phyloP scores from a whole-genome alignment of 2,888 invertebrate genomes.

The Entomobrya multifasciata region DNA sequence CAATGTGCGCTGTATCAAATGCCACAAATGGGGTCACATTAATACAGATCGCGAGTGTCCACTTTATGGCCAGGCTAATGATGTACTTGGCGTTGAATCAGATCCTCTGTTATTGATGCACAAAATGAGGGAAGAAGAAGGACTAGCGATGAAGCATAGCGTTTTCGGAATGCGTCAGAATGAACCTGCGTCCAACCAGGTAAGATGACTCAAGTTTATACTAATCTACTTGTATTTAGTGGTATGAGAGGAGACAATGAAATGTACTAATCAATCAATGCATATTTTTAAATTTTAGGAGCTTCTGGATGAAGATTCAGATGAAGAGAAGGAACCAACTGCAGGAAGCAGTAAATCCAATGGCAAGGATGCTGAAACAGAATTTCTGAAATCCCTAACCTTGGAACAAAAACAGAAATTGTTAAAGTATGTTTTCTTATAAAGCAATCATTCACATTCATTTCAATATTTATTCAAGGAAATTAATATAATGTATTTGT shows the following conservation, averaged over 20 bases:
- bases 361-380: constrained; percentile 83
- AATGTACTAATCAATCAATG: no score
- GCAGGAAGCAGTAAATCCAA: constrained; percentile 62
- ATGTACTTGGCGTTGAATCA: constrained; percentile 83
- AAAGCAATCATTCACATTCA: background rate
- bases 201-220: constrained; percentile 38
- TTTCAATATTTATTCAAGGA: no score
- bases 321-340: constrained; percentile 82
- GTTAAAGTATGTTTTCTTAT: constrained; percentile 85
- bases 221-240: constrained; percentile 29
- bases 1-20: constrained; percentile 99
- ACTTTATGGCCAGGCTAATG: constrained; percentile 89
- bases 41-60: constrained; percentile 99
- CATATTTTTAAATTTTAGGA: constrained; percentile 66
- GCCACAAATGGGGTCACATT: constrained; percentile 99
- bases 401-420: constrained; percentile 95
- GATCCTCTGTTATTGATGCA: constrained; percentile 89
- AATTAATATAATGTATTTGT: background rate
- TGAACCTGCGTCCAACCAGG: constrained; percentile 81
- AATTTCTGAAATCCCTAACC: constrained; percentile 90
- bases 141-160: constrained; percentile 91
- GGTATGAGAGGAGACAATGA: no score
- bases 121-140: constrained; percentile 96
- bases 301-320: constrained; percentile 67
- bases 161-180: constrained; percentile 82